These are phyloP conservation scores for Chitala chitala DNA, from an alignment of 2,113 vertebrate genomes.

Conservation along the genomic window DNA sequence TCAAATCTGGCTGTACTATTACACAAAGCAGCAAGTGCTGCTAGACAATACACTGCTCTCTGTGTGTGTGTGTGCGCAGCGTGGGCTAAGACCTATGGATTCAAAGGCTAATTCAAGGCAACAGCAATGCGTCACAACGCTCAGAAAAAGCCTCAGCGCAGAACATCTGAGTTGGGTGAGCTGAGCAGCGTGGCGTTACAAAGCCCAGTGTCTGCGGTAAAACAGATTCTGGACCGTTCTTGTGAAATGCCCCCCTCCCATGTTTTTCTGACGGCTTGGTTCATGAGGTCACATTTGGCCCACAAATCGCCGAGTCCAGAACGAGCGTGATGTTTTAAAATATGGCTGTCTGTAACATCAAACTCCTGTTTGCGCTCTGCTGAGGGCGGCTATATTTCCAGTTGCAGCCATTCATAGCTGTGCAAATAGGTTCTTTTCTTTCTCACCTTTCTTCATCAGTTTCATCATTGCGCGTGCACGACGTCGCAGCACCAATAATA, in stretches of 20 bases:
- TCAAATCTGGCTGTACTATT: slow-evolving; percentile 4
- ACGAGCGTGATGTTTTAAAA: too few species aligned
- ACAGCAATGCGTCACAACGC: background rate
- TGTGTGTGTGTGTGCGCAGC: background rate
- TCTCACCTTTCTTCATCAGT: too few species aligned
- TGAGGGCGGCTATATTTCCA: too few species aligned
- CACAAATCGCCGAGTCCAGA: background rate
- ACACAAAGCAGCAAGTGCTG: background rate
- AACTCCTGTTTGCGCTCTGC: too few species aligned
- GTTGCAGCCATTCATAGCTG: too few species aligned
- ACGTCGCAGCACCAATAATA: too few species aligned
- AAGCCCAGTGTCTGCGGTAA: background rate
- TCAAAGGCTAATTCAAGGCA: background rate
- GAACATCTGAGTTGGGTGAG: background rate
- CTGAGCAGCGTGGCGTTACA: background rate
- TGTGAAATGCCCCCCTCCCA: background rate
- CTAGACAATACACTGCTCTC: background rate
- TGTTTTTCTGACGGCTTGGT: background rate
- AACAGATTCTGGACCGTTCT: background rate
- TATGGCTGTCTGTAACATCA: too few species aligned
- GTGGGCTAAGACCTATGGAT: background rate
- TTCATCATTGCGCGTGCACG: too few species aligned
- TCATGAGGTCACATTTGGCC: background rate
- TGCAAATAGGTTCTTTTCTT: too few species aligned
- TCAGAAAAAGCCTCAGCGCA: background rate